phyloP scores from a whole-genome alignment of 2,113 vertebrate species.

The Motacilla tschutschensis region DNA sequence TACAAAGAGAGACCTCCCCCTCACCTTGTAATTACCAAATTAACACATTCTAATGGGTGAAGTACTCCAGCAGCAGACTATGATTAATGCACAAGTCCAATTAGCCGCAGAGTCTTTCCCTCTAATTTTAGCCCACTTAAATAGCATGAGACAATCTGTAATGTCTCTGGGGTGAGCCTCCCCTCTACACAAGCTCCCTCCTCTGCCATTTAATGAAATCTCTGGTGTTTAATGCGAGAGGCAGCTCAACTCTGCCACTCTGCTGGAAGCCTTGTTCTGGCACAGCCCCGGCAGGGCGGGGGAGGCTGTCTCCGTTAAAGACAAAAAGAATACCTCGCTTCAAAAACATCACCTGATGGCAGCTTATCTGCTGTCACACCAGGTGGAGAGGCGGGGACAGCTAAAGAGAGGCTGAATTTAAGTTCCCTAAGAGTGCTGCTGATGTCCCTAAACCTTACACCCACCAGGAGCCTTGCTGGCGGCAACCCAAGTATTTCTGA shows the following conservation, averaged over 20 bases:
- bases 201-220: conserved; percentile 63
- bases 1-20: conserved; percentile 53
- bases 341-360: neutral
- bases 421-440: neutral
- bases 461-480: neutral
- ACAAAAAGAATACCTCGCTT: neutral
- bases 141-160: conserved; percentile 47
- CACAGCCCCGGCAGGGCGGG: neutral
- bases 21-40: conserved; percentile 75
- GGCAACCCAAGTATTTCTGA: neutral
- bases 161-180: conserved; percentile 63
- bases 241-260: conserved; percentile 48
- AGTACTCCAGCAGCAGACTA: conserved; percentile 60
- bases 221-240: conserved; percentile 35
- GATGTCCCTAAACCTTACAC: neutral
- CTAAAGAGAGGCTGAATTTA: neutral
- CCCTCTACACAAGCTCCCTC: conserved; percentile 12
- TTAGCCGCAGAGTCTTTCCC: conserved; percentile 62
- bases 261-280: conserved; percentile 26
- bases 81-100: conserved; percentile 69
- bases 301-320: neutral
- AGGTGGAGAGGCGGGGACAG: neutral
- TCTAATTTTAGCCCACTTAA: conserved; percentile 66
- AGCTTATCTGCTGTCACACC: neutral
- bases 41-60: conserved; percentile 71